phyloP scores from a whole-genome alignment of 1,140 invertebrate genomes.

The Ceratina calcarata region DNA sequence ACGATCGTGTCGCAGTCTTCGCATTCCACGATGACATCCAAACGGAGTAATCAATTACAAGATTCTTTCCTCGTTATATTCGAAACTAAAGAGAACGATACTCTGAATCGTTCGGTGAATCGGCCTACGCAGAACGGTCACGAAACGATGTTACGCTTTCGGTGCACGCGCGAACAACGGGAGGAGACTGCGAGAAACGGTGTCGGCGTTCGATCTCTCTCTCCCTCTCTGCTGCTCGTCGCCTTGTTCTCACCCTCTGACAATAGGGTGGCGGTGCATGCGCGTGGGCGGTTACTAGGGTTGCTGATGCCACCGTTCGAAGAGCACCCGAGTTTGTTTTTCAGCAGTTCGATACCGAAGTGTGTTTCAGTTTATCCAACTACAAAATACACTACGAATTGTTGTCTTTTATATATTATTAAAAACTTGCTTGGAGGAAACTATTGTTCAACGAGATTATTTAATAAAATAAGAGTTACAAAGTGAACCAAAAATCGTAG shows the following conservation, averaged over 20 bases:
- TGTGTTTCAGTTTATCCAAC: not conserved
- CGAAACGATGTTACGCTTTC: slow-evolving; percentile 13
- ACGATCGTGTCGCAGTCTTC: slow-evolving; percentile 2
- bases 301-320: slow-evolving; percentile 41
- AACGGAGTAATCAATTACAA: not conserved
- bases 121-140: slow-evolving; percentile 10
- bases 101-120: not conserved
- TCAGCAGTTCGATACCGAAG: slow-evolving; percentile 10
- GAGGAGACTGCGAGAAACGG: slow-evolving; percentile 56
- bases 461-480: no score
- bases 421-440: no score
- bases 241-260: not conserved
- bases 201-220: slow-evolving; percentile 59
- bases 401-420: no score
- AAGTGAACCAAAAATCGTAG: no score
- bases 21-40: slow-evolving; percentile 26
- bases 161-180: slow-evolving; percentile 45
- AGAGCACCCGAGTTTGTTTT: slow-evolving; percentile 29
- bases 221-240: not conserved
- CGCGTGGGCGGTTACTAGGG: slow-evolving; percentile 26
- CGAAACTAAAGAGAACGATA: not conserved
- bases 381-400: no score
- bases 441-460: no score
- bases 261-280: slow-evolving; percentile 14
- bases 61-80: not conserved